Percentiles rank a stretch among this genome's conserved stretches.
Evolutionary conservation across 2,888 invertebrate genomes (phyloP).

Genomic region (Luffia ferchaultella): DNA sequence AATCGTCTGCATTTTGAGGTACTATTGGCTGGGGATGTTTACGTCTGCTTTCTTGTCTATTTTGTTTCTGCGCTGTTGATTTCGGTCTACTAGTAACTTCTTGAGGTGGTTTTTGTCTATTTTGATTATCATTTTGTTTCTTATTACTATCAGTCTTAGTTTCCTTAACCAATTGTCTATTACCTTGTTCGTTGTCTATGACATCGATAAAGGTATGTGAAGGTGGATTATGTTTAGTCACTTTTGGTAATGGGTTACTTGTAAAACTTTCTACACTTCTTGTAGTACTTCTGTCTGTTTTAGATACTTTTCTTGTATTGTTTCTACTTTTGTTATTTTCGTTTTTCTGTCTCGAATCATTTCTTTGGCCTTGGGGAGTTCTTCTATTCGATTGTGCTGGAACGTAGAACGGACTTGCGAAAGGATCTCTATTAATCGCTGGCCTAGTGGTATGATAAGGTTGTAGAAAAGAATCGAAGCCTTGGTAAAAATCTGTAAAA

Average conservation of each 20-base stretch:
- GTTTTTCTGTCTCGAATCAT: conserved; percentile 11
- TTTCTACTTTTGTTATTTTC: conserved; percentile 9
- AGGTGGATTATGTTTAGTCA: neutral
- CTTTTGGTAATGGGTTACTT: neutral
- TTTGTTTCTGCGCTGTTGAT: neutral
- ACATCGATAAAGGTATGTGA: conserved; percentile 1
- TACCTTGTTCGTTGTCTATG: neutral
- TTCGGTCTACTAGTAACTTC: neutral
- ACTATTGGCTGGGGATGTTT: neutral
- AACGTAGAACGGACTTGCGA: conserved; percentile 6
- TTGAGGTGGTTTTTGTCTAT: neutral
- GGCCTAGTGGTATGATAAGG: neutral
- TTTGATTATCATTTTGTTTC: neutral
- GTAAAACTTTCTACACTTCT: neutral
- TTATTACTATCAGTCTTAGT: neutral
- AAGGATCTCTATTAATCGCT: neutral
- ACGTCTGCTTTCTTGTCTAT: neutral
- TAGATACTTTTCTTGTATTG: conserved; percentile 2
- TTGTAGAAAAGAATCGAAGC: conserved; percentile 24
- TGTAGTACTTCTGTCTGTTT: neutral
- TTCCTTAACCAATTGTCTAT: neutral
- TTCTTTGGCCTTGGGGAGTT: conserved; percentile 8
- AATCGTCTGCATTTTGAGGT: neutral
- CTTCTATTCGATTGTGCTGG: conserved; percentile 20
- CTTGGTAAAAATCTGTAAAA: conserved; percentile 35